Evolutionary conservation across 1,140 invertebrate genomes (phyloP).

Genomic region (Bombus soroeensis): DNA sequence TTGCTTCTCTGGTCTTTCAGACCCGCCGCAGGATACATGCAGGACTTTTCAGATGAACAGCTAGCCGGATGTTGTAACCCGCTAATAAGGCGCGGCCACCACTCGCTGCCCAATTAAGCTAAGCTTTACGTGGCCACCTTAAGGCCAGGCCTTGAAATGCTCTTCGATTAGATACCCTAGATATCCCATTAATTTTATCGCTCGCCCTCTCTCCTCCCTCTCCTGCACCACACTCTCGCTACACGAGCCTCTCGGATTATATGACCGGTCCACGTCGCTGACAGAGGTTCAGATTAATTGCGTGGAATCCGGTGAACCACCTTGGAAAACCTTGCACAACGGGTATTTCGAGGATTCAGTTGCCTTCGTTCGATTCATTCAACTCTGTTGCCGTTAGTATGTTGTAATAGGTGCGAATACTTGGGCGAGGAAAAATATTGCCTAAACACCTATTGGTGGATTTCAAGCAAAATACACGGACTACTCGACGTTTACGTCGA

Average conservation of each 20-base stretch:
- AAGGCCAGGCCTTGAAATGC: slow-evolving; percentile 74
- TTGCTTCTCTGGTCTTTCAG: slow-evolving; percentile 60
- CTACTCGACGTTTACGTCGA: background rate
- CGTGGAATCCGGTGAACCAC: slow-evolving; percentile 24
- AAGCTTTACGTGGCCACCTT: slow-evolving; percentile 74
- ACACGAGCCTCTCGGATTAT: slow-evolving; percentile 47
- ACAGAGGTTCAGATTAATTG: slow-evolving; percentile 60
- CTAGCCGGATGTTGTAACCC: slow-evolving; percentile 79
- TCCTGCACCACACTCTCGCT: background rate
- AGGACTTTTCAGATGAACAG: slow-evolving; percentile 82
- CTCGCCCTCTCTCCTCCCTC: slow-evolving; percentile 19
- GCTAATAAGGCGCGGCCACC: slow-evolving; percentile 80
- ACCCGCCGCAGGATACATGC: slow-evolving; percentile 78
- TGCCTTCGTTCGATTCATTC: background rate
- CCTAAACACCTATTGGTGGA: no score
- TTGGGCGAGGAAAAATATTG: background rate
- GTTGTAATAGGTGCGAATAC: background rate
- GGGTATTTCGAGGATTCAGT: slow-evolving; percentile 14
- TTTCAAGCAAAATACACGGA: background rate
- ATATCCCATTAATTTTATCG: slow-evolving; percentile 77
- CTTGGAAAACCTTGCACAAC: slow-evolving; percentile 29
- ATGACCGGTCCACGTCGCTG: slow-evolving; percentile 49
- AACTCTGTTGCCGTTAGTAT: background rate
- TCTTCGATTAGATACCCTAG: slow-evolving; percentile 78
- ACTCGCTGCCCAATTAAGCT: slow-evolving; percentile 77